A percentile compares a stretch with the other conserved stretches of the same genome.
phyloP scores from a whole-genome alignment of 1,140 invertebrate genomes.

The Drosophila erecta region DNA sequence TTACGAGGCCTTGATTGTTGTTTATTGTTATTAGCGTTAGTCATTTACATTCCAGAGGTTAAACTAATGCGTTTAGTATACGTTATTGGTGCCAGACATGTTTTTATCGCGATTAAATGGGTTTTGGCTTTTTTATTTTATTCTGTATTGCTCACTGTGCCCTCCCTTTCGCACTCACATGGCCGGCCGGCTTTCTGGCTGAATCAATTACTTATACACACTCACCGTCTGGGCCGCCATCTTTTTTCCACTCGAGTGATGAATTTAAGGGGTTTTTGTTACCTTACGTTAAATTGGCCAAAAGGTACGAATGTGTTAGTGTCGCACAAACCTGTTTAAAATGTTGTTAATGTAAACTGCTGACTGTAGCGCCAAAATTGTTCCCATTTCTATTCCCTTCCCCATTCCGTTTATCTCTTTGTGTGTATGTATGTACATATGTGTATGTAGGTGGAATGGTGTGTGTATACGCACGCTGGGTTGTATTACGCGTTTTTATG shows the following conservation, averaged over 20 bases:
- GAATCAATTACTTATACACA: conserved; percentile 33
- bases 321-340: conserved; percentile 48
- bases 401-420: not conserved
- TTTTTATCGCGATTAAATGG: conserved; percentile 7
- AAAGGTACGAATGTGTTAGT: not conserved
- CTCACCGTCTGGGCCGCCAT: conserved; percentile 48
- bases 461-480: conserved; percentile 58
- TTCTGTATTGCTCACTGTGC: conserved; percentile 1
- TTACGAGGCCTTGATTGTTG: not conserved
- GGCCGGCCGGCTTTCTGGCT: conserved; percentile 61
- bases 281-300: not conserved
- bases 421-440: conserved; percentile 4
- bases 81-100: not conserved
- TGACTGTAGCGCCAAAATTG: conserved; percentile 29
- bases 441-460: not conserved
- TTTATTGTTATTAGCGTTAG: conserved; percentile 3
- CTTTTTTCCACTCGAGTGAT: conserved; percentile 27
- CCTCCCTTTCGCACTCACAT: conserved; percentile 7
- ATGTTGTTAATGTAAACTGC: conserved; percentile 15
- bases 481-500: conserved; percentile 5
- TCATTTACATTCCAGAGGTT: not conserved
- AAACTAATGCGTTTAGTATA: not conserved
- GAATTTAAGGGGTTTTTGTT: conserved; percentile 25
- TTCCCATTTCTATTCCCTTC: conserved; percentile 33
- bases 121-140: not conserved